phyloP scores from a whole-genome alignment of 2,797 vertebrate species.

The Sebastes vulpes region DNA sequence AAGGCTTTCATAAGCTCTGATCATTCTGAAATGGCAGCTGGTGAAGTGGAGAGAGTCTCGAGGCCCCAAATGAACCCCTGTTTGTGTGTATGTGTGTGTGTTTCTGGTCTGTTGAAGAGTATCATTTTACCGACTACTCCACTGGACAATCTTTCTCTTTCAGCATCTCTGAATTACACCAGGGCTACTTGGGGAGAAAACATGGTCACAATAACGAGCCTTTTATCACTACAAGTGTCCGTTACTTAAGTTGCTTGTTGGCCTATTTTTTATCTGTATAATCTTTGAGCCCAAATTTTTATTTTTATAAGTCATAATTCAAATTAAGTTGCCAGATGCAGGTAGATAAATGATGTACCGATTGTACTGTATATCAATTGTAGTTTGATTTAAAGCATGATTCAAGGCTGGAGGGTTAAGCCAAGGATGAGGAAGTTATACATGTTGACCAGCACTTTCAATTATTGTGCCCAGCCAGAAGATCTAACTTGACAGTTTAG shows the following conservation, averaged over 20 bases:
- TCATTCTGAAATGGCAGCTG: slow-evolving; percentile 50
- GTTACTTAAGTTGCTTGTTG: slow-evolving; percentile 2
- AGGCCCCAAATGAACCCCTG: slow-evolving; percentile 36
- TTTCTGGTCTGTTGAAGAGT: slow-evolving; percentile 29
- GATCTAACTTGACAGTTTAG: slow-evolving; percentile 55
- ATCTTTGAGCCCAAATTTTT: not conserved
- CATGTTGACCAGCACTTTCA: slow-evolving; percentile 15
- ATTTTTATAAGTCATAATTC: not conserved
- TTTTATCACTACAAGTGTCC: slow-evolving; percentile 27
- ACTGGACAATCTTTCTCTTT: slow-evolving; percentile 63
- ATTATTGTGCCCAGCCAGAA: not conserved
- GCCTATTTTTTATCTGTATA: not conserved
- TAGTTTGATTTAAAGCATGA: not conserved
- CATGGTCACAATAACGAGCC: slow-evolving; percentile 59
- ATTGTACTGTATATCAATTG: not conserved
- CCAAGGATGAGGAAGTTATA: not conserved
- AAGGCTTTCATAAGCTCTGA: slow-evolving; percentile 41
- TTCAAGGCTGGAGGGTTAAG: not conserved
- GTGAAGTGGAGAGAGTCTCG: slow-evolving; percentile 49
- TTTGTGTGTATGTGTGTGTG: slow-evolving; percentile 36
- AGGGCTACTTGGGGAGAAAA: slow-evolving; percentile 57
- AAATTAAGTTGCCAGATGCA: not conserved
- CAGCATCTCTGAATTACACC: slow-evolving; percentile 67
- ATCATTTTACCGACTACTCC: slow-evolving; percentile 66
- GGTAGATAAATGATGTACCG: not conserved